Conservation (phyloP, 2,797 vertebrate genomes). For the Cossypha caffra region DNA sequence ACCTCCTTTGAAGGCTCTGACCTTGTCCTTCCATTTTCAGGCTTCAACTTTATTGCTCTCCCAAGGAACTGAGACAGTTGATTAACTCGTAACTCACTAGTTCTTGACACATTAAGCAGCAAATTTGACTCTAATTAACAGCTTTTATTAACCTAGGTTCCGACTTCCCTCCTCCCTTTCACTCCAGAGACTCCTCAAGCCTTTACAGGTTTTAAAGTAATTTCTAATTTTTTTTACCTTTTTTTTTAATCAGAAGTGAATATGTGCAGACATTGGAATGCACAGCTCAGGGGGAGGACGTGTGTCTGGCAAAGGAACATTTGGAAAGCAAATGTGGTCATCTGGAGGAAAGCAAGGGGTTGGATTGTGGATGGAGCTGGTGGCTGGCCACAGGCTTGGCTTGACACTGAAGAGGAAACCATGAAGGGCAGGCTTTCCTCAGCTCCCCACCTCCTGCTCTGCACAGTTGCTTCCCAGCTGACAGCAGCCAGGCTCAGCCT, state of each 20-base stretch:
- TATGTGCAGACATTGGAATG: not conserved
- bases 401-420: not conserved
- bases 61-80: conserved; percentile 47
- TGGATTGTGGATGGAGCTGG: not conserved
- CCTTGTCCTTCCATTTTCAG: conserved; percentile 60
- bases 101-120: conserved; percentile 68
- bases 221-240: not conserved
- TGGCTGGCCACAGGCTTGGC: not conserved
- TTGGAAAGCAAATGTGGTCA: not conserved
- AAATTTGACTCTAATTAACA: conserved; percentile 71
- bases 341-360: not conserved
- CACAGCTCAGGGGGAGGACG: not conserved
- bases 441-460: not conserved
- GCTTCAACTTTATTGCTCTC: conserved; percentile 65
- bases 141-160: conserved; percentile 59
- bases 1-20: conserved; percentile 22
- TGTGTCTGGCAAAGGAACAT: not conserved
- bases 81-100: conserved; percentile 73
- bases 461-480: not conserved
- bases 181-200: conserved; percentile 32
- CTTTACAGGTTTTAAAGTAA: conserved; percentile 21
- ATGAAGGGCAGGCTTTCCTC: not conserved
- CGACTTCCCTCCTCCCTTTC: conserved; percentile 39
- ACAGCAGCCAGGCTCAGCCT: not conserved
- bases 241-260: not conserved